These are phyloP conservation scores for Hippocampus abdominalis DNA, from an alignment of 2,113 vertebrate species.

Conservation along the genomic window DNA sequence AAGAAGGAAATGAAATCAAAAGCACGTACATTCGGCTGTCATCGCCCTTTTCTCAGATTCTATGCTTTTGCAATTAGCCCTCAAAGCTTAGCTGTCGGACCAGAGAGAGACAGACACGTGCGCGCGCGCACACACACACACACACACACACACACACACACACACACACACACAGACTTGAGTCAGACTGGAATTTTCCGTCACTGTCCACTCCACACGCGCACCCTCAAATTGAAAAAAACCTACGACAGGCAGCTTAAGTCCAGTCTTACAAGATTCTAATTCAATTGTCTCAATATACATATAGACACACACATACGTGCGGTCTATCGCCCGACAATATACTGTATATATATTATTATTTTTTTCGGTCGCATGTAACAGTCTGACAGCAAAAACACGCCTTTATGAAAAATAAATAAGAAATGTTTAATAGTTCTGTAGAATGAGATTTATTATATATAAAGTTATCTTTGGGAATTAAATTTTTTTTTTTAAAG, in stretches of 20 bases:
- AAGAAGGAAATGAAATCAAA: constrained; percentile 76
- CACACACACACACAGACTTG: constrained; percentile 98
- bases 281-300: not conserved
- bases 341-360: too few relatives aligned
- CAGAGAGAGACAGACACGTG: constrained; percentile 88
- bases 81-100: constrained; percentile 87
- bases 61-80: constrained; percentile 95
- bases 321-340: too few relatives aligned
- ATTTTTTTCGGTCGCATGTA: too few relatives aligned
- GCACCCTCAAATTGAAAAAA: not conserved
- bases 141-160: constrained; percentile 85
- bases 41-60: constrained; percentile 98
- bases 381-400: too few relatives aligned
- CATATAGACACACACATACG: too few relatives aligned
- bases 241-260: not conserved
- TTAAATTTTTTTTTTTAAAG: too few relatives aligned
- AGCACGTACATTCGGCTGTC: constrained; percentile 98
- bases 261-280: constrained; percentile 14
- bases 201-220: constrained; percentile 50
- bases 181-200: constrained; percentile 83
- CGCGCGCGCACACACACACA: constrained; percentile 15
- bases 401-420: too few relatives aligned
- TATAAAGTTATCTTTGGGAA: too few relatives aligned
- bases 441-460: too few relatives aligned
- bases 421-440: too few relatives aligned